These are phyloP conservation scores for Rhagonycha lutea DNA, from an alignment of 2,888 invertebrate species.

Conservation along the genomic window DNA sequence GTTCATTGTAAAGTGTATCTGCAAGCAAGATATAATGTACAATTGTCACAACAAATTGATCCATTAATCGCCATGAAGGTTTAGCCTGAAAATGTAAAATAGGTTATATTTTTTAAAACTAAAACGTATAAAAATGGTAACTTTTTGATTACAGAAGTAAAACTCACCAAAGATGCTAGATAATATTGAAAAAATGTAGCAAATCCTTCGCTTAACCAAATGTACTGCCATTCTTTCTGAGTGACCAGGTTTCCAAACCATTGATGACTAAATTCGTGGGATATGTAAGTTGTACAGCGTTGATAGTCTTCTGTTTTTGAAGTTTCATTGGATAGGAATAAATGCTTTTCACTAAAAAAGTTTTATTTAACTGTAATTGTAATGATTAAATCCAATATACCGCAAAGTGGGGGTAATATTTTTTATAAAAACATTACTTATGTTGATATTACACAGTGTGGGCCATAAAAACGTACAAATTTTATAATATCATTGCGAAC, in stretches of 20 bases:
- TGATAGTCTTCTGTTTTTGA: slow-evolving; percentile 17
- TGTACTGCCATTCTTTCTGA: slow-evolving; percentile 10
- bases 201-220: slow-evolving; percentile 27
- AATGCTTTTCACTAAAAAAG: slow-evolving; percentile 11
- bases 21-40: slow-evolving; percentile 61
- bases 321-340: slow-evolving; percentile 13
- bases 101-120: not conserved
- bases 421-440: too few relatives aligned
- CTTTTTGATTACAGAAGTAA: not conserved
- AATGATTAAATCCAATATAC: too few relatives aligned
- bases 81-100: not conserved
- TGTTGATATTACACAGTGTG: too few relatives aligned
- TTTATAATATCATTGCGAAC: too few relatives aligned
- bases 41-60: slow-evolving; percentile 10
- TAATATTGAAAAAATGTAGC: slow-evolving; percentile 20
- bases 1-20: slow-evolving; percentile 61
- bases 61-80: slow-evolving; percentile 22
- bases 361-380: too few relatives aligned
- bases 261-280: slow-evolving; percentile 79
- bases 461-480: too few relatives aligned
- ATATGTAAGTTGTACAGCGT: slow-evolving; percentile 57
- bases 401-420: too few relatives aligned
- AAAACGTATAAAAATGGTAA: not conserved
- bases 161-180: slow-evolving; percentile 16
- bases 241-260: slow-evolving; percentile 67